These are phyloP conservation scores for Myoxocephalus aenaeus DNA, from an alignment of 2,797 vertebrate genomes.

Conservation along the genomic window DNA sequence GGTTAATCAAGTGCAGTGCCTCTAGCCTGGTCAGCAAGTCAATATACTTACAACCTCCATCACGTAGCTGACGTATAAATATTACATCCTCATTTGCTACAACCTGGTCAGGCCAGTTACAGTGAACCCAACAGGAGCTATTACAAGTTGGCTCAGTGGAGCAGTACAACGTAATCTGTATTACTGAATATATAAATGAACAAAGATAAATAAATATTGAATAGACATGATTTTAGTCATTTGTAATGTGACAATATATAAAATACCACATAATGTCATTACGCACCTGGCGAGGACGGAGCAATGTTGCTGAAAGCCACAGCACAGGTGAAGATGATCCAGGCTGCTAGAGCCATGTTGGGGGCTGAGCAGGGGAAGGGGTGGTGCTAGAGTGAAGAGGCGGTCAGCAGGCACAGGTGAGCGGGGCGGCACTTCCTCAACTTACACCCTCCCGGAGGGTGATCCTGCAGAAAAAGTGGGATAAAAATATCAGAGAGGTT, in stretches of 20 bases:
- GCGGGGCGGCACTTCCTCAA: slow-evolving; percentile 65
- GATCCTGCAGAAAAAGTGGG: slow-evolving; percentile 61
- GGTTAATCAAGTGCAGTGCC: slow-evolving; percentile 74
- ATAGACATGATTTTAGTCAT: neutral
- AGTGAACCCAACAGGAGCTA: slow-evolving; percentile 29
- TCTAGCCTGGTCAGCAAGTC: slow-evolving; percentile 75
- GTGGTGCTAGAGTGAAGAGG: slow-evolving; percentile 45
- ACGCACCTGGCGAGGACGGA: slow-evolving; percentile 82
- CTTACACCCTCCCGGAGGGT: slow-evolving; percentile 75
- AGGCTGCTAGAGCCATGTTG: slow-evolving; percentile 82
- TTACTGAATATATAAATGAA: neutral
- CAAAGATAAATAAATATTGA: neutral
- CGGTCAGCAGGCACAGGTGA: slow-evolving; percentile 73
- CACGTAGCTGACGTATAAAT: slow-evolving; percentile 68
- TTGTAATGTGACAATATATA: neutral
- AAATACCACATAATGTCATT: neutral
- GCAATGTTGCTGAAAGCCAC: slow-evolving; percentile 77
- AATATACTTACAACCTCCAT: slow-evolving; percentile 71
- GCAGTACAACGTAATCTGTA: slow-evolving; percentile 11
- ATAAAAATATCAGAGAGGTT: slow-evolving; percentile 44
- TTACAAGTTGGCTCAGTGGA: slow-evolving; percentile 33
- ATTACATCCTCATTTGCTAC: slow-evolving; percentile 74
- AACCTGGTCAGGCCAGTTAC: slow-evolving; percentile 53
- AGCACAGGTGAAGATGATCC: slow-evolving; percentile 78
- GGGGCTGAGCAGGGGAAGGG: slow-evolving; percentile 48